Evolutionary conservation across 2,888 invertebrate species (phyloP).

Genomic region (Pandemis heparana): DNA sequence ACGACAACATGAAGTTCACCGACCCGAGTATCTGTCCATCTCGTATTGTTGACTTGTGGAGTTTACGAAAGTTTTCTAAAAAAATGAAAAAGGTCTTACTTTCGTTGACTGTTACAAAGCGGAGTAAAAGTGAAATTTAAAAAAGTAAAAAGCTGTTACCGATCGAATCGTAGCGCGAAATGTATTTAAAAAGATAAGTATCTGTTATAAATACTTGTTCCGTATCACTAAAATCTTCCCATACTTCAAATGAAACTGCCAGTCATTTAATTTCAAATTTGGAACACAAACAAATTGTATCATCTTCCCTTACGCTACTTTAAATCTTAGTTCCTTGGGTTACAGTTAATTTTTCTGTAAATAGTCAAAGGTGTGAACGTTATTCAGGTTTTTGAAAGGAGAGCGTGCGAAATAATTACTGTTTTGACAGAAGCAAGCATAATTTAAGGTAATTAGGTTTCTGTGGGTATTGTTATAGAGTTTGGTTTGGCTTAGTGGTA

Average conservation of each 20-base stretch:
- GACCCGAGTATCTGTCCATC: conserved; percentile 7
- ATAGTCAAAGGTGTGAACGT: conserved; percentile 38
- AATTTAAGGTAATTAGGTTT: conserved; percentile 6
- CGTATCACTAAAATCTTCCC: conserved; percentile 47
- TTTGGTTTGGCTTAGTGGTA: conserved; percentile 14
- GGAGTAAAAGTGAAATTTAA: conserved; percentile 65
- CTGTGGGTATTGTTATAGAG: conserved; percentile 12
- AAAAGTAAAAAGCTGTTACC: conserved; percentile 55
- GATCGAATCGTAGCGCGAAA: conserved; percentile 45
- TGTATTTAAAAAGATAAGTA: conserved; percentile 43
- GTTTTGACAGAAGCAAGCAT: conserved; percentile 62
- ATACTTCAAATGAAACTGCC: conserved; percentile 48
- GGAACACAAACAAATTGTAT: conserved; percentile 32
- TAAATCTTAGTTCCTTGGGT: conserved; percentile 44
- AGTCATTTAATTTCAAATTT: conserved; percentile 49
- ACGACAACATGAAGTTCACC: conserved; percentile 17
- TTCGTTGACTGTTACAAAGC: conserved; percentile 55
- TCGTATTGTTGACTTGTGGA: conserved; percentile 21
- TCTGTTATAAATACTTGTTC: conserved; percentile 37
- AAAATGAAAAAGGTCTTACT: conserved; percentile 51
- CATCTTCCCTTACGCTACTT: conserved; percentile 21
- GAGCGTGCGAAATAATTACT: conserved; percentile 70
- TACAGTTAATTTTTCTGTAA: conserved; percentile 39
- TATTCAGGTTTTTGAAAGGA: conserved; percentile 55
- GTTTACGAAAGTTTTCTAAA: conserved; percentile 33